Conservation (phyloP, 2,797 vertebrate genomes). For the Trachops cirrhosus region DNA sequence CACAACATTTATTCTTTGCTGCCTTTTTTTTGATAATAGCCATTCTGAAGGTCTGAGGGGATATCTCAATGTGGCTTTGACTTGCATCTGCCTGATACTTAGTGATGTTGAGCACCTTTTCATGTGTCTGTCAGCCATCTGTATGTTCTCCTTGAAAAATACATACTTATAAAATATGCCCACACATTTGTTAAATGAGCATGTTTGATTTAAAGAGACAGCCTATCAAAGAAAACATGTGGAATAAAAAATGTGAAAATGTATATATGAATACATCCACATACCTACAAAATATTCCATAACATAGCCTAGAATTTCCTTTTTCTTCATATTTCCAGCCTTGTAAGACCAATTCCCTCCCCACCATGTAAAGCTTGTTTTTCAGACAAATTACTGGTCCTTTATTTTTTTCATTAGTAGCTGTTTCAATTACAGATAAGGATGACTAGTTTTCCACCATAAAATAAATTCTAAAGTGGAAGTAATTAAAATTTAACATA, state of each 20-base stretch:
- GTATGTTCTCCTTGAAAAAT: neutral
- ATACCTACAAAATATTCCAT: neutral
- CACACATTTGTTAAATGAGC: neutral
- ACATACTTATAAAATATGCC: neutral
- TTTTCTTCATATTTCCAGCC: neutral
- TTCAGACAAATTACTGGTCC: neutral
- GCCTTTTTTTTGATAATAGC: neutral
- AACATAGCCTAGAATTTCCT: neutral
- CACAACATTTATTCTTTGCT: neutral
- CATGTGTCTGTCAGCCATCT: neutral
- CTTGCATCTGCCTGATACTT: neutral
- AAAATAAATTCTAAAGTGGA: neutral
- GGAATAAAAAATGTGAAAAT: neutral
- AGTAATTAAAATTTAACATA: neutral
- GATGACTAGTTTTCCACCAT: neutral
- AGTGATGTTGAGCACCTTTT: neutral
- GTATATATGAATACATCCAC: neutral
- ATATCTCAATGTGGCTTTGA: neutral
- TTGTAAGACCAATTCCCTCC: neutral
- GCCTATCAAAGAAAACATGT: neutral
- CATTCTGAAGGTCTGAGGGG: neutral
- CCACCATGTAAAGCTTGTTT: neutral
- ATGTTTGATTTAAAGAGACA: neutral
- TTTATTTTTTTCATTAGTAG: neutral
- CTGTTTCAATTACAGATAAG: neutral